Evolutionary conservation across 2,113 vertebrate genomes (phyloP), one percentile per base, ranked within the genome.

Genomic region (Paraplagusia blochii): DNA sequence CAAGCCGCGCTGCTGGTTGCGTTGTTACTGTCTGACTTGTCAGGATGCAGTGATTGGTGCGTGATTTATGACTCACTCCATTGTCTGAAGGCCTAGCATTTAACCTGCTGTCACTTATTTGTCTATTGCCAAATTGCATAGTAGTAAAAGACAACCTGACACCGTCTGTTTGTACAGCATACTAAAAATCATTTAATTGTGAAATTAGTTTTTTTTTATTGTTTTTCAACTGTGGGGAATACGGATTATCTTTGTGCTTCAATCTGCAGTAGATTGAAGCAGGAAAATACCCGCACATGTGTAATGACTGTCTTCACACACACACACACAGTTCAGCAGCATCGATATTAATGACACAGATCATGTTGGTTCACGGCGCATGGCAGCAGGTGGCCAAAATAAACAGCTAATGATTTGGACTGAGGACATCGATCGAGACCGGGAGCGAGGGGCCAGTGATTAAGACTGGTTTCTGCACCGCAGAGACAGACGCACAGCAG

Each of bases 21-120:
- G 51, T 80, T 83, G 57, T 72, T 72, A 48, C 38, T 60, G 53
- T 76, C 69, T 82, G 66, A 49, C 54, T 77, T 66, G 62, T 70
- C 64, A 74, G 50, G 11, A 18, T 74, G 52, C 43, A 51, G 52
- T 60, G 49, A 76, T 77, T 58, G 76, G 61, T 44, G 16, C 45
- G 16, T 72, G 61, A 83, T 76, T 66, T 54, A 79, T 77, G 77
- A 74, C 52, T 61, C 52, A 58, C 52, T 42, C 7, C 33, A 44
- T 60, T 67, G 53, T 74, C 64, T 70, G 43, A 62, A 65, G 59
- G 53, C 38, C 42, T 9, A n/a, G 46, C 14, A 44, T 66, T 46
- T 51, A 73, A 53, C 59, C 39, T 48, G 40, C 51, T 63, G 39
- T 66, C 53, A 13, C 55, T 22, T 44, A 35, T 50, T 14, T 43